Evolutionary conservation across 2,113 vertebrate genomes (phyloP).

Genomic region (Xyrauchen texanus): DNA sequence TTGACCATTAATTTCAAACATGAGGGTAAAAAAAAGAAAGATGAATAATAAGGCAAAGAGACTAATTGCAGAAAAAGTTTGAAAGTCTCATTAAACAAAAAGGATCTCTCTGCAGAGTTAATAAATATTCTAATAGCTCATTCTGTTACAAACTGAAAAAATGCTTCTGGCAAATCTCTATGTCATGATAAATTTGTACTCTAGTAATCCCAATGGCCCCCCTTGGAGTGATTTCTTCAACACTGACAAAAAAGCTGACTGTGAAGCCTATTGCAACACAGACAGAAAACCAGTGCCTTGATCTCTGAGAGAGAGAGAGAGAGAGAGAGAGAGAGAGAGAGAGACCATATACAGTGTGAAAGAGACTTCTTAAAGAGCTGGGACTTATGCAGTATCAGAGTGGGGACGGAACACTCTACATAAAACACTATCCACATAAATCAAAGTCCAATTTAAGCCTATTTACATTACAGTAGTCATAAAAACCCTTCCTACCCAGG

Average conservation of each 20-base stretch:
- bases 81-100: neutral
- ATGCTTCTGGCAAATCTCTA: neutral
- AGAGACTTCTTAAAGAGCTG: too few relatives aligned
- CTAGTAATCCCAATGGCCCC: neutral
- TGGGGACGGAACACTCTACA: too few relatives aligned
- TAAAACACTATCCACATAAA: slow-evolving; percentile 17
- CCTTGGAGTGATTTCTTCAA: slow-evolving; percentile 27
- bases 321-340: neutral
- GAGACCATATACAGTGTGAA: neutral
- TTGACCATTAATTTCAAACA: slow-evolving; percentile 8
- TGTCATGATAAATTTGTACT: slow-evolving; percentile 14
- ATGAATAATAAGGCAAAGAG: neutral
- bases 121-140: neutral
- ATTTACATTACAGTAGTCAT: slow-evolving; percentile 42
- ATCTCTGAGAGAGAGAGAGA: neutral
- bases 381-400: too few relatives aligned
- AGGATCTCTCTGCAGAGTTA: too few relatives aligned
- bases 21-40: neutral
- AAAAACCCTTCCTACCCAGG: slow-evolving; percentile 22
- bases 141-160: neutral
- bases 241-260: slow-evolving; percentile 19
- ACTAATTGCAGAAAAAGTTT: neutral
- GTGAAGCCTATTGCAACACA: slow-evolving; percentile 23
- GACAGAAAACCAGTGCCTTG: neutral
- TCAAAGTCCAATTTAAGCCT: slow-evolving; percentile 47